A percentile compares a stretch with the other conserved stretches of the same genome.
phyloP scores from a whole-genome alignment of 2,888 invertebrate genomes.

The Balanococcus diminutus region DNA sequence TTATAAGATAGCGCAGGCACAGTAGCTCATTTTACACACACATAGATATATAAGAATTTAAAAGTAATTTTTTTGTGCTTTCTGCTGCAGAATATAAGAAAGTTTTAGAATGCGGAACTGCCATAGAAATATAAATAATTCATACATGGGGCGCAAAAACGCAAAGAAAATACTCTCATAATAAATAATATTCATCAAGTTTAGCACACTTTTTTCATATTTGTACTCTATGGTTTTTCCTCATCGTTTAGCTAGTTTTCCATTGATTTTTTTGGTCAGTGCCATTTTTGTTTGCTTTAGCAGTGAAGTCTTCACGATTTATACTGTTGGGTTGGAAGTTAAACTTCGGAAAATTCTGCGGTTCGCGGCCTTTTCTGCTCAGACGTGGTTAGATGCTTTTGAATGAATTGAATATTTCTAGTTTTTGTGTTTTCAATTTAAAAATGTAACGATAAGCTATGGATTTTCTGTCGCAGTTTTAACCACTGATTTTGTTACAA shows the following conservation, averaged over 20 bases:
- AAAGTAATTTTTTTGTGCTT: conserved; percentile 14
- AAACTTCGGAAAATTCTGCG: too few species aligned
- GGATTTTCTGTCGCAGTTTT: too few species aligned
- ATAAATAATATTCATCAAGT: conserved; percentile 25
- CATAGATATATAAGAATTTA: conserved; percentile 16
- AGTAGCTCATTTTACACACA: neutral
- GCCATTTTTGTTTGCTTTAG: neutral
- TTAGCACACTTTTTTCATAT: neutral
- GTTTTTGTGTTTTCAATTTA: too few species aligned
- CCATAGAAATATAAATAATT: conserved; percentile 26
- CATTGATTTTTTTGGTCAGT: neutral
- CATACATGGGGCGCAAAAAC: conserved; percentile 14
- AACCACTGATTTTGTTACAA: too few species aligned
- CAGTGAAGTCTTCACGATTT: too few species aligned
- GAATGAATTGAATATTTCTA: too few species aligned
- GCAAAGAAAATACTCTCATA: neutral
- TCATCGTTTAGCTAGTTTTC: neutral
- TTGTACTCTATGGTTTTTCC: neutral
- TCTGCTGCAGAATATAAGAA: conserved; percentile 31
- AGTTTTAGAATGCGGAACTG: neutral
- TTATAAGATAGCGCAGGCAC: neutral
- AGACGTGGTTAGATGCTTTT: too few species aligned
- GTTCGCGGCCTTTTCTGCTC: too few species aligned
- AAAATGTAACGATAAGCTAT: too few species aligned
- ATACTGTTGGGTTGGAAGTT: too few species aligned